Base-by-base conservation (phyloP, 2,113 vertebrate species). In the Dicentrarchus labrax region DNA sequence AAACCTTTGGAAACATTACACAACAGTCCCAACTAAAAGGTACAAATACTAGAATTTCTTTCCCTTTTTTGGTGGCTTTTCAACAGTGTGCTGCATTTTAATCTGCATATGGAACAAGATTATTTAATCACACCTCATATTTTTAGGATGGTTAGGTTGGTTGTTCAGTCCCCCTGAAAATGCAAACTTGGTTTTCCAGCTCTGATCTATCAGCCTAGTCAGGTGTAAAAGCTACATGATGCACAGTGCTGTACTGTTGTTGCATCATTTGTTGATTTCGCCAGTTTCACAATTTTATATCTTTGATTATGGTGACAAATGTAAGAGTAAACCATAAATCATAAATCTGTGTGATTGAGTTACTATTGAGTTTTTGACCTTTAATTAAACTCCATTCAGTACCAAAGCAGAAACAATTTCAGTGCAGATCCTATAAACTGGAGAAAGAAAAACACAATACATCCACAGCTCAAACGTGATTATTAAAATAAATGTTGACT, bases 181-280 rank as follows among this genome's bases (percentile, higher is more conserved):
- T 15, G 50, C 17, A 65, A 41, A 59, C 7, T 19, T 21, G 7
- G 8, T 48, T 24, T 47, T 45, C 38, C 13, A 54, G 56, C 50
- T 74, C 1, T 17, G 8, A 16, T 48, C 0, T 12, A n/a, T 45
- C 13, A 72, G 8, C 8, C 13, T 41, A 38, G n/a, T 24, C 36
- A 75, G 62, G 39, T 61, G 41, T 30, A 68, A 61, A 38, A 65
- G 22, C 41, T 17, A 22, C 41, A 75, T 80, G 77, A 77, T 80
- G 72, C 71, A 5, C 48, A 64, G 30, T 22, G 43, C 16, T 67
- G 53, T 19, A 5, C 13, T 56, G 38, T 19, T 59, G 13, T 72
- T 47, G 66, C 71, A 82, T 59, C 54, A 75, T 66, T 11, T 41
- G 16, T 15, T 11, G 9, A 16, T 64, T 57, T 53, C 17, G 57